A percentile compares a stretch with the other conserved stretches of the same genome.
Conservation (phyloP, 2,113 vertebrate species). For the Shinisaurus crocodilurus region DNA sequence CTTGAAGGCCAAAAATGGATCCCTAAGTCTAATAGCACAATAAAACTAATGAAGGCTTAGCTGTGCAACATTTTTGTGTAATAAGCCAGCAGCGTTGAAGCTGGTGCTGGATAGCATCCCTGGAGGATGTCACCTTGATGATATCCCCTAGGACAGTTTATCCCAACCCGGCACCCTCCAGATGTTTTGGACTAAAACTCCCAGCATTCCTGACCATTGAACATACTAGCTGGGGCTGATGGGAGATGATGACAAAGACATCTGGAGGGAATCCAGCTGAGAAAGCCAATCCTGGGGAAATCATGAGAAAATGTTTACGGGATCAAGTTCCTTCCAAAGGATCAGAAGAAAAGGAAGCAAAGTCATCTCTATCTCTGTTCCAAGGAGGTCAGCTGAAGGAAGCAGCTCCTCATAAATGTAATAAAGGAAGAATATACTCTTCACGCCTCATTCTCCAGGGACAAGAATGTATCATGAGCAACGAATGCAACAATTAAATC, state of each 20-base stretch:
- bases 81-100: too few relatives aligned
- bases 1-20: neutral
- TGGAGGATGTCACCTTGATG: neutral
- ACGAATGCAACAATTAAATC: neutral
- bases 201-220: too few relatives aligned
- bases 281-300: neutral
- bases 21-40: neutral
- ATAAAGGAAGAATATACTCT: neutral
- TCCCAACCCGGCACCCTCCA: too few relatives aligned
- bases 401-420: neutral
- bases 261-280: too few relatives aligned
- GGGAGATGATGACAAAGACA: too few relatives aligned
- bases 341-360: neutral
- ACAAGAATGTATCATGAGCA: neutral
- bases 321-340: neutral
- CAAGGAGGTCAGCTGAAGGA: neutral
- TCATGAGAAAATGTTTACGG: neutral
- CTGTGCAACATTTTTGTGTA: neutral
- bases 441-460: neutral
- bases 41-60: neutral
- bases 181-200: too few relatives aligned
- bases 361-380: neutral
- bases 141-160: neutral
- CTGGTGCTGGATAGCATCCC: neutral
- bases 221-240: too few relatives aligned